phyloP scores from a whole-genome alignment of 2,113 vertebrate genomes.

The Heliornis fulica region DNA sequence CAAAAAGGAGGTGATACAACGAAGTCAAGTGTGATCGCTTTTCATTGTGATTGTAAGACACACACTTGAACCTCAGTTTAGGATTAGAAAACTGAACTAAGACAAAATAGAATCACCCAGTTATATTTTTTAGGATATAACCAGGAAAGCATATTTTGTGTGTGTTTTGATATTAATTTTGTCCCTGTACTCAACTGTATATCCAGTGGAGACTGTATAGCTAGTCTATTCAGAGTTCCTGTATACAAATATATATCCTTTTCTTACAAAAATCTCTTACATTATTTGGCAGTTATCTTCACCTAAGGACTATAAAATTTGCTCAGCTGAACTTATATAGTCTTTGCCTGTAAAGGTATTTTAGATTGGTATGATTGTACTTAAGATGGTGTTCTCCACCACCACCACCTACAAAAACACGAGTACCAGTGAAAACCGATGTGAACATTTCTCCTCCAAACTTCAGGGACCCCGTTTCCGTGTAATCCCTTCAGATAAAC shows the following conservation, averaged over 20 bases:
- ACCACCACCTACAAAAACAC: neutral
- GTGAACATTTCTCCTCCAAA: neutral
- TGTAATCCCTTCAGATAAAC: neutral
- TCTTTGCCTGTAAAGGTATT: neutral
- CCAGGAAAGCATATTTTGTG: neutral
- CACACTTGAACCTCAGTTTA: neutral
- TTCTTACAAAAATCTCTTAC: neutral
- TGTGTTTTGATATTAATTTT: neutral
- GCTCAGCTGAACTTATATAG: neutral
- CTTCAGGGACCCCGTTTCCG: neutral
- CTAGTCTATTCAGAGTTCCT: neutral
- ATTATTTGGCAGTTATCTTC: neutral
- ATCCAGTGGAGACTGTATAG: fast-evolving
- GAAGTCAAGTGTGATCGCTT: neutral
- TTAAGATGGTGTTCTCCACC: neutral
- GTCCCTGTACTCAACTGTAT: neutral
- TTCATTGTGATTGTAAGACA: neutral
- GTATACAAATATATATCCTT: neutral
- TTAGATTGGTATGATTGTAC: neutral
- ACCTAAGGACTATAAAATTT: neutral
- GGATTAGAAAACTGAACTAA: neutral
- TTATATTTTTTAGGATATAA: neutral
- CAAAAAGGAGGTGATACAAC: neutral
- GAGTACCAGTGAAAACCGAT: fast-evolving
- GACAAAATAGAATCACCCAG: neutral